Conservation (phyloP, 2,888 invertebrate species). For the Cryptus viduatorius region DNA sequence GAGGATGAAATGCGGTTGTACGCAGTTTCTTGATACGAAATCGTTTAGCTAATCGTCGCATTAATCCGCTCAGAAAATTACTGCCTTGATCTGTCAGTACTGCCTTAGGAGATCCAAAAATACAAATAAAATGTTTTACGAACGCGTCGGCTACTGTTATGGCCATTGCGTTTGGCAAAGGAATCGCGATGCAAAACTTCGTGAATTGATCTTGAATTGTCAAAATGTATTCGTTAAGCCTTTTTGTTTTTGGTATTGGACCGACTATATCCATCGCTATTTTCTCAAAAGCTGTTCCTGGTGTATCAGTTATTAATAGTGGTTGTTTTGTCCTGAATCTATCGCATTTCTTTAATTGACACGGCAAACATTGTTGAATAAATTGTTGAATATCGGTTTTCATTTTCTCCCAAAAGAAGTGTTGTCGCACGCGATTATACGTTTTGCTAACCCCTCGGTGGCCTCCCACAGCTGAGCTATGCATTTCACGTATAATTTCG, state of each 20-base stretch:
- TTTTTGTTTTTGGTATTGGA: constrained; percentile 29
- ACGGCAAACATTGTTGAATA: constrained; percentile 24
- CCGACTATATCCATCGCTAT: constrained; percentile 5
- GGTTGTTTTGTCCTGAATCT: constrained; percentile 57
- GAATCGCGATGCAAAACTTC: too few relatives aligned
- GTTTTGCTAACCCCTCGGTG: constrained; percentile 58
- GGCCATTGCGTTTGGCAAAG: not conserved
- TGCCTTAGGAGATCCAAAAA: too few relatives aligned
- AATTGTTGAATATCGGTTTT: constrained; percentile 56
- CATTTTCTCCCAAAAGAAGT: constrained; percentile 56
- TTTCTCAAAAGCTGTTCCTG: constrained; percentile 55
- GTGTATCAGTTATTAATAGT: constrained; percentile 58
- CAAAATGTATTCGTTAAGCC: too few relatives aligned
- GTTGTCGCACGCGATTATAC: constrained; percentile 39
- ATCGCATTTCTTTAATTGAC: constrained; percentile 55
- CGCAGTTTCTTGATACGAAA: too few relatives aligned
- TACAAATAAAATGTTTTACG: constrained; percentile 39
- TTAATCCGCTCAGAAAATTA: too few relatives aligned
- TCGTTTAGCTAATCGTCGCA: constrained; percentile 27
- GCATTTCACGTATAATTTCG: constrained; percentile 32
- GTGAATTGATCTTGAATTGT: too few relatives aligned
- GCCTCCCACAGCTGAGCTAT: constrained; percentile 24
- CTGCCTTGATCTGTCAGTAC: too few relatives aligned
- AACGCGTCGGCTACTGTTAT: constrained; percentile 42
- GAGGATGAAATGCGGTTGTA: too few relatives aligned